phyloP scores from a whole-genome alignment of 2,797 vertebrate species.

The Megalops cyprinoides region DNA sequence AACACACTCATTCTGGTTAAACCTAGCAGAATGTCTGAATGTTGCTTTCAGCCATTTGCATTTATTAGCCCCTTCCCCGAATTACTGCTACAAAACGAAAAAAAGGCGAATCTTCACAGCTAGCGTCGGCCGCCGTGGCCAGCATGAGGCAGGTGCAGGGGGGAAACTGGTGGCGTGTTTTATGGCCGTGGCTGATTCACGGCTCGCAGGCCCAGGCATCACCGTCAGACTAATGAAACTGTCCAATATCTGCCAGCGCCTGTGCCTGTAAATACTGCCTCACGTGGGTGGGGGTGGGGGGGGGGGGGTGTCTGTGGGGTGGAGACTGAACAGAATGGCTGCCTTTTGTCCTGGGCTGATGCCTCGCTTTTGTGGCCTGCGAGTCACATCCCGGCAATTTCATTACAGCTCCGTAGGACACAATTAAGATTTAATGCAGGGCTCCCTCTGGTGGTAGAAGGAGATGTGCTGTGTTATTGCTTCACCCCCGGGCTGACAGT shows the following conservation, averaged over 20 bases:
- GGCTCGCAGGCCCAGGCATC: background rate
- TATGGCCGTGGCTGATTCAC: slow-evolving; percentile 4
- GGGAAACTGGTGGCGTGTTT: too few relatives aligned
- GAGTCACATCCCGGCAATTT: background rate
- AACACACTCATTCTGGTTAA: too few relatives aligned
- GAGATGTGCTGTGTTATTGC: slow-evolving; percentile 16
- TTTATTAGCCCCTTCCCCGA: background rate
- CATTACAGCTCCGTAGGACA: background rate
- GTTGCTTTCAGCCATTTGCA: background rate
- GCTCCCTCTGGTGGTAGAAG: slow-evolving; percentile 54
- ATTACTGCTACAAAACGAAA: background rate
- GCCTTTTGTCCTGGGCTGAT: slow-evolving; percentile 17
- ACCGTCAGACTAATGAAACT: slow-evolving; percentile 23
- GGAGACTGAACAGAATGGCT: slow-evolving; percentile 31
- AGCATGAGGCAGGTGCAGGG: background rate
- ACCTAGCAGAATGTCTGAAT: too few relatives aligned
- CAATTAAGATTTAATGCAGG: slow-evolving; percentile 45
- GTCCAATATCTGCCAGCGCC: slow-evolving; percentile 34
- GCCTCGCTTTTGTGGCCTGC: background rate
- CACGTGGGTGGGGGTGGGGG: slow-evolving; percentile 8
- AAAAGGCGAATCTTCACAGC: background rate
- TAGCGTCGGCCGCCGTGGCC: background rate
- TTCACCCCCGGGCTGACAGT: background rate
- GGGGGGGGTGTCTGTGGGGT: slow-evolving; percentile 27
- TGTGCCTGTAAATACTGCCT: background rate